Evolutionary conservation across 2,113 vertebrate genomes (phyloP).

Genomic region (Typhlomys cinereus): DNA sequence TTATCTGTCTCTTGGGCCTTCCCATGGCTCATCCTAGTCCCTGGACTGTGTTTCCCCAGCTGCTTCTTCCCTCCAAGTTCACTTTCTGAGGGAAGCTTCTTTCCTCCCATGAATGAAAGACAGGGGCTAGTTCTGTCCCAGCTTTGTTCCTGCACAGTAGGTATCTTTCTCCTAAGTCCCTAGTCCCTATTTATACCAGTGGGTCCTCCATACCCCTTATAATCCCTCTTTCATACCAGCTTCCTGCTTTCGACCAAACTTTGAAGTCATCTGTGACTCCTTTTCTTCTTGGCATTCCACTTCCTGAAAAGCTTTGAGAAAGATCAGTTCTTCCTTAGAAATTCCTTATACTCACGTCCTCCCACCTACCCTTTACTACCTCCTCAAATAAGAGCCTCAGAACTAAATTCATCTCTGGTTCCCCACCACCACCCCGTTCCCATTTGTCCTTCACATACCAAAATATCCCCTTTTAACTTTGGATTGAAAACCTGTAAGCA

Average conservation of each 20-base stretch:
- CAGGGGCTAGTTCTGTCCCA: neutral
- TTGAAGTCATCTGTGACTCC: neutral
- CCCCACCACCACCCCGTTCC: neutral
- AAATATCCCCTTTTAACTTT: neutral
- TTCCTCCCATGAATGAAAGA: neutral
- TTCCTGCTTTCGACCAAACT: neutral
- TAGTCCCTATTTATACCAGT: neutral
- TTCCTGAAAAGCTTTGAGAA: neutral
- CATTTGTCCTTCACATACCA: neutral
- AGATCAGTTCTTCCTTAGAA: neutral
- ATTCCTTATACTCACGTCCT: neutral
- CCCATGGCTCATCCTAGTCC: neutral
- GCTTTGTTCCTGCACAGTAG: neutral
- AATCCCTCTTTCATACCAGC: neutral
- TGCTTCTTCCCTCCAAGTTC: neutral
- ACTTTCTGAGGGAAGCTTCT: neutral
- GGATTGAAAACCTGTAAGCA: neutral
- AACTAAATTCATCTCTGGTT: neutral
- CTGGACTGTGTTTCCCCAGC: neutral
- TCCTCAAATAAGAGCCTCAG: neutral
- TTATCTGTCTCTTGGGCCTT: neutral
- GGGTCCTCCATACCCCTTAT: fast-evolving
- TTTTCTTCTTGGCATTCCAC: neutral
- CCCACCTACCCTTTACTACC: neutral
- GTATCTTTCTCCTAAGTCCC: neutral